Evolutionary conservation across 2,113 vertebrate species (phyloP).

Genomic region (Leptocoma aspasia): DNA sequence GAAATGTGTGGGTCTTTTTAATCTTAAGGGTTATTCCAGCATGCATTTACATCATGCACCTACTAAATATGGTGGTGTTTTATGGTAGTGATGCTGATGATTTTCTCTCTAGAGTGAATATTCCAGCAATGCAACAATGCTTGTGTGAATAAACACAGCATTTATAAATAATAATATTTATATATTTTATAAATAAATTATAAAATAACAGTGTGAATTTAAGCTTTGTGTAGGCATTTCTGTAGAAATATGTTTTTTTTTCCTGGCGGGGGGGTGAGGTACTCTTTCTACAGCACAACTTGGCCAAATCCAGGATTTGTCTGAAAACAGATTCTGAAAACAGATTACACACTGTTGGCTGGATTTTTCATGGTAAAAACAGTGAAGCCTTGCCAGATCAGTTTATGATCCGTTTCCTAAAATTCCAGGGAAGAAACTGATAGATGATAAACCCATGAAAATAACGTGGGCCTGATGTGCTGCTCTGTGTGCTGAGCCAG

Average conservation of each 20-base stretch:
- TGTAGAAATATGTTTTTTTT: not conserved
- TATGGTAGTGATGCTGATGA: not conserved
- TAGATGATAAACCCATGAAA: not conserved
- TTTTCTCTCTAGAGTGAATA: not conserved
- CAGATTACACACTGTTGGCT: not conserved
- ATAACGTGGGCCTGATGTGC: not conserved
- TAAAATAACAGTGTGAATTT: not conserved
- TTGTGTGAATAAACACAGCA: too few species aligned
- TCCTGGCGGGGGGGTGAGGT: rapidly evolving
- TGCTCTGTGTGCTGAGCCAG: not conserved
- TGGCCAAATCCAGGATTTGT: not conserved
- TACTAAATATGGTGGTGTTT: not conserved
- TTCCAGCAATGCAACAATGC: not conserved
- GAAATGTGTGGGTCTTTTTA: not conserved
- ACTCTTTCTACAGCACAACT: not conserved
- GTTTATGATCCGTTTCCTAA: not conserved
- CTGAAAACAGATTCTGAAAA: not conserved
- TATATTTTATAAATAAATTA: too few species aligned
- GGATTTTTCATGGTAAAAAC: not conserved
- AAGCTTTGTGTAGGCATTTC: not conserved
- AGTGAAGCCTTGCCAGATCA: not conserved
- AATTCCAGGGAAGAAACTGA: not conserved
- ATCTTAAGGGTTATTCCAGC: not conserved
- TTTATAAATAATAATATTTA: too few species aligned
- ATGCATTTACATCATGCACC: slow-evolving; percentile 9